Conservation (phyloP, 2,797 vertebrate genomes). For the Myotis myotis region DNA sequence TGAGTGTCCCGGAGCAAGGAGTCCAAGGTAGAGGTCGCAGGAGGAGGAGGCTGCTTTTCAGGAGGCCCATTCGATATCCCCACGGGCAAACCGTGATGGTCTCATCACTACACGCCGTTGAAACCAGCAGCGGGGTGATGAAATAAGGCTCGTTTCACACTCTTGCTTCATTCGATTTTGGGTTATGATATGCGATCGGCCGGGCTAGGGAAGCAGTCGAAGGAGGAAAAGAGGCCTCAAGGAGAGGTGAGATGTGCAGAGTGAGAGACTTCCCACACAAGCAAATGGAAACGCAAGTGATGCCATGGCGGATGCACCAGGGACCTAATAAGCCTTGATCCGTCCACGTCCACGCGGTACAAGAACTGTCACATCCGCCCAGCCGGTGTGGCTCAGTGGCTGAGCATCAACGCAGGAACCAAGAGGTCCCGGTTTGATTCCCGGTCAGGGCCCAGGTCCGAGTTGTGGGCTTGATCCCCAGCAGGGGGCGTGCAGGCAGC, state of each 20-base stretch:
- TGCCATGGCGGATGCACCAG: neutral
- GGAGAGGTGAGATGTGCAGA: neutral
- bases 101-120: neutral
- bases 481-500: too few species aligned
- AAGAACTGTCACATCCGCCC: neutral
- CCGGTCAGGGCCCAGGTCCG: too few species aligned
- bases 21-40: neutral
- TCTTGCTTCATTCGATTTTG: neutral
- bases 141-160: neutral
- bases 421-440: too few species aligned
- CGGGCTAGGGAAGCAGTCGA: neutral
- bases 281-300: neutral
- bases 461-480: too few species aligned
- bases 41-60: neutral
- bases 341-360: fast-evolving
- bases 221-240: neutral
- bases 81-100: neutral
- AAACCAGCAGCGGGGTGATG: neutral
- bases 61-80: neutral
- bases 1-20: neutral
- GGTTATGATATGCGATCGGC: neutral
- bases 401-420: too few species aligned
- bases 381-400: neutral
- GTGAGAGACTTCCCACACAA: neutral
- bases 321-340: neutral